Evolutionary conservation across 2,113 vertebrate species (phyloP).

Genomic region (Agapornis roseicollis): DNA sequence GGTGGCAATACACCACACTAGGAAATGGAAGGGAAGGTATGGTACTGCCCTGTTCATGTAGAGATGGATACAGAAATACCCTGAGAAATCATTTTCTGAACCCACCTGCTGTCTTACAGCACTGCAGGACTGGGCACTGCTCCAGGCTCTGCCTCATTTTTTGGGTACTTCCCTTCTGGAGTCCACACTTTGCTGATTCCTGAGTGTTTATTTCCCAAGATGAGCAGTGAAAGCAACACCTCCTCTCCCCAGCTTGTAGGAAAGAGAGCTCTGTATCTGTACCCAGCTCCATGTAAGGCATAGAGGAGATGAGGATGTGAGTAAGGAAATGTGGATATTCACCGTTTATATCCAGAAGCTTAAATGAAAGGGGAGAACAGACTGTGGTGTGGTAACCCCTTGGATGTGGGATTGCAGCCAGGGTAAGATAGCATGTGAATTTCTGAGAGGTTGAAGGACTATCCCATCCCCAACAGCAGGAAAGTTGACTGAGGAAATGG

Average conservation of each 20-base stretch:
- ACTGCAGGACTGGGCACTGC: neutral
- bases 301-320: neutral
- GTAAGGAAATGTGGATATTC: neutral
- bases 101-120: neutral
- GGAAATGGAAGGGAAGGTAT: neutral
- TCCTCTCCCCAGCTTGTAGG: neutral
- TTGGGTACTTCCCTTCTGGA: neutral
- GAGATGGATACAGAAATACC: neutral
- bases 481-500: neutral
- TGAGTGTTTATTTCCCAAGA: neutral
- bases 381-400: neutral
- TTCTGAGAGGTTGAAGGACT: neutral
- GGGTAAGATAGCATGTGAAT: neutral
- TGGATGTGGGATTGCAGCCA: neutral
- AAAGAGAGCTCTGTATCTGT: neutral
- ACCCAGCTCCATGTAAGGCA: rapidly evolving
- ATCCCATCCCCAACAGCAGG: neutral
- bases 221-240: neutral
- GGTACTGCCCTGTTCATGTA: neutral
- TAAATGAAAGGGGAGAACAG: neutral
- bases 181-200: neutral
- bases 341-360: neutral
- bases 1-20: rapidly evolving
- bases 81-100: neutral
- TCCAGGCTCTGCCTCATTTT: neutral